These are phyloP conservation scores for Henricia sp. DNA, from an alignment of 53 echinoderm and acorn worm genomes.

Conservation along the genomic window DNA sequence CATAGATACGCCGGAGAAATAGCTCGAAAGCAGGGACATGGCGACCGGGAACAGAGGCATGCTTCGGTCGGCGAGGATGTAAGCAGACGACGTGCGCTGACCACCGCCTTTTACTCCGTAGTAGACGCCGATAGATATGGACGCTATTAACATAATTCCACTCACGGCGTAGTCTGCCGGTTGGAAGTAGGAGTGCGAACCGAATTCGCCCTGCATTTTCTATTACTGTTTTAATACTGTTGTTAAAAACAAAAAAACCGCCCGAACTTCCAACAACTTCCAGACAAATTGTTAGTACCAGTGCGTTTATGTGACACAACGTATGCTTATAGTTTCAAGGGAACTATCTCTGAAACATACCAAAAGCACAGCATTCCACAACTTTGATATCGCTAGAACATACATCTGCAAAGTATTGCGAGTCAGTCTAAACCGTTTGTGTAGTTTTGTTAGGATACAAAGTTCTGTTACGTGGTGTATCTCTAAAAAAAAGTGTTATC, in stretches of 20 bases:
- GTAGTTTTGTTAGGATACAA: too few species aligned
- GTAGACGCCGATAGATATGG: conserved; percentile 28
- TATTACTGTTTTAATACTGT: not conserved
- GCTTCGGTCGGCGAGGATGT: conserved; percentile 23
- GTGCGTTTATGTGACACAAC: not conserved
- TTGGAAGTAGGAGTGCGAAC: conserved; percentile 28
- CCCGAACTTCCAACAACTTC: not conserved
- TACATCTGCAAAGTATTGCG: too few species aligned
- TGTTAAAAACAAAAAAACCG: not conserved
- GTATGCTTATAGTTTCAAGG: not conserved
- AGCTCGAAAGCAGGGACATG: conserved; percentile 16
- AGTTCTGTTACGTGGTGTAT: too few species aligned
- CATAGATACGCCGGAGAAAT: conserved; percentile 29
- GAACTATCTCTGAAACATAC: too few species aligned
- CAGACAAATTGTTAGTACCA: not conserved
- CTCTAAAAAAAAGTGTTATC: too few species aligned
- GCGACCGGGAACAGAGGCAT: conserved; percentile 22
- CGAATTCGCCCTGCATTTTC: conserved; percentile 4
- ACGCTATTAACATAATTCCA: conserved; percentile 1
- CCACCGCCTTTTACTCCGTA: conserved; percentile 32
- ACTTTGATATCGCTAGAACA: too few species aligned
- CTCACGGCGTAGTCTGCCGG: conserved; percentile 14
- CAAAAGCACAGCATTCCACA: too few species aligned
- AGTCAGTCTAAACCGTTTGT: too few species aligned
- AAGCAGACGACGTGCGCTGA: conserved; percentile 27